A percentile compares a stretch with the other conserved stretches of the same genome.
Evolutionary conservation across 2,888 invertebrate species (phyloP).

Genomic region (Petrolisthes cinctipes): DNA sequence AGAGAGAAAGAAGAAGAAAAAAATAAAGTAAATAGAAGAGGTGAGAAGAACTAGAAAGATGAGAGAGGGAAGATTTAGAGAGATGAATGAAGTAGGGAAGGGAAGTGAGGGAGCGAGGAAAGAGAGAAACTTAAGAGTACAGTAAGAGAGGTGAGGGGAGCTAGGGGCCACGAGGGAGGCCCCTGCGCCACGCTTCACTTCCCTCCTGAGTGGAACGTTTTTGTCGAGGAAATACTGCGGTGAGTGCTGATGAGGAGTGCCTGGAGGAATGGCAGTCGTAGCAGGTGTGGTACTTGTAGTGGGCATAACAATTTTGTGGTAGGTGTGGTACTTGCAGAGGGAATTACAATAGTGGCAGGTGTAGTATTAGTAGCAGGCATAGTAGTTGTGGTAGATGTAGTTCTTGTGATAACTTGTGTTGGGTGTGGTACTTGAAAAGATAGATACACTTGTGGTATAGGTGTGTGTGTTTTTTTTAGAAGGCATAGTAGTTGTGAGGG

Average conservation of each 20-base stretch:
- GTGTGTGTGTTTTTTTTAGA: too few species aligned
- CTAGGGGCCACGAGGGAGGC: not conserved
- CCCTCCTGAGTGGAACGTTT: slow-evolving; percentile 32
- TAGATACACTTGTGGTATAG: too few species aligned
- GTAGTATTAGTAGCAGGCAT: too few species aligned
- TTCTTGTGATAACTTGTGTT: too few species aligned
- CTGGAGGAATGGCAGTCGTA: slow-evolving; percentile 19
- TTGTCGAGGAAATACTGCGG: slow-evolving; percentile 20
- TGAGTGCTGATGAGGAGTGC: slow-evolving; percentile 36
- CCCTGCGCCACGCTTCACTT: slow-evolving; percentile 13
- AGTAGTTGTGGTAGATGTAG: too few species aligned
- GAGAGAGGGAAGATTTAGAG: not conserved
- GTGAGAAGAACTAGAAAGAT: not conserved
- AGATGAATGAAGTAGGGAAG: not conserved
- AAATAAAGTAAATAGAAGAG: not conserved
- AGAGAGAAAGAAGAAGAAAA: not conserved
- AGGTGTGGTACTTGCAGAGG: slow-evolving; percentile 20
- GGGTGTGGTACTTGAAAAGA: too few species aligned
- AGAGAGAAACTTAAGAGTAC: not conserved
- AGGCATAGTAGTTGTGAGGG: too few species aligned
- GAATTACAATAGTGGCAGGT: not conserved
- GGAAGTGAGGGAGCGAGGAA: not conserved
- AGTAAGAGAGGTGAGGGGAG: not conserved
- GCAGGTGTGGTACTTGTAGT: not conserved
- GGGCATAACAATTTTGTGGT: slow-evolving; percentile 14